Conservation (phyloP, 2,113 vertebrate genomes). For the Caranx melampygus region DNA sequence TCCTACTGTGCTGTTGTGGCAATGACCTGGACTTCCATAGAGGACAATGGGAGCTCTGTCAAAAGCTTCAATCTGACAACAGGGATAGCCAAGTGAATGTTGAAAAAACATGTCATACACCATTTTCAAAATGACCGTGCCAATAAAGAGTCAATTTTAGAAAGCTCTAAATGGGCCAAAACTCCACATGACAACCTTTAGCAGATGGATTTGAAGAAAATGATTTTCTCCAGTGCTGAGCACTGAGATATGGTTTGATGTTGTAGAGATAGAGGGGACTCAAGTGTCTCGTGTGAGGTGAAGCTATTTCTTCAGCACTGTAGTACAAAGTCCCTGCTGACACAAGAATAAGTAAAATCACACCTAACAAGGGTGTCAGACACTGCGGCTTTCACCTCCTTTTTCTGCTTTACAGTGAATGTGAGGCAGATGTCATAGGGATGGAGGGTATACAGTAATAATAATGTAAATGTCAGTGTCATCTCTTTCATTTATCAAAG, state of each 20-base stretch:
- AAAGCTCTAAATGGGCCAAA: neutral
- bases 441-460: neutral
- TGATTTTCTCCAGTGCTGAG: constrained; percentile 11
- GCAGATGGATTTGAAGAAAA: constrained; percentile 6
- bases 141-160: constrained; percentile 4
- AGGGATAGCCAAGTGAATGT: neutral
- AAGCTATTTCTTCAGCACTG: constrained; percentile 6
- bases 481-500: neutral
- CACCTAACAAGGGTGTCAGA: neutral
- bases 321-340: constrained; percentile 27
- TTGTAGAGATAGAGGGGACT: neutral
- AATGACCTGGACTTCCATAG: neutral
- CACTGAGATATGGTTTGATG: constrained; percentile 10
- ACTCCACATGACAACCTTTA: constrained; percentile 9
- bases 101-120: neutral
- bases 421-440: neutral
- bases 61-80: neutral
- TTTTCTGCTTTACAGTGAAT: neutral
- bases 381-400: neutral
- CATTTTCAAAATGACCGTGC: neutral
- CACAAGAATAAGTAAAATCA: constrained; percentile 12
- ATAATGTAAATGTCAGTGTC: too few species aligned
- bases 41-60: neutral
- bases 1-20: neutral
- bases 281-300: neutral